Evolutionary conservation across 2,888 invertebrate genomes (phyloP).

Genomic region (Pardosa pseudoannulata): DNA sequence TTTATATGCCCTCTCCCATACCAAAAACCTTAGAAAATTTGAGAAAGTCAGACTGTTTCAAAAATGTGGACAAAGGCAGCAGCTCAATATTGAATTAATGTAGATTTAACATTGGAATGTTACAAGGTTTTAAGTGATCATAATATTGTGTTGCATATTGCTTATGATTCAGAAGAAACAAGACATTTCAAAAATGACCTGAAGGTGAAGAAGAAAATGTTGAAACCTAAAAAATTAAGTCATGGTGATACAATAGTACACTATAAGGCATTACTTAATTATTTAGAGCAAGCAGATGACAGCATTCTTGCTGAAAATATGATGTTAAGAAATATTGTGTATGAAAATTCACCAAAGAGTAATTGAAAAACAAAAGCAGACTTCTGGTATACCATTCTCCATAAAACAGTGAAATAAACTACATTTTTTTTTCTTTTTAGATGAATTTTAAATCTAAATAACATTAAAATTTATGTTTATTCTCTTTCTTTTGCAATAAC

Average conservation of each 20-base stretch:
- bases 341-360: neutral
- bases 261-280: slow-evolving; percentile 1
- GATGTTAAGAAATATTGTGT: slow-evolving; percentile 5
- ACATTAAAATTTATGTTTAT: too few relatives aligned
- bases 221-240: neutral
- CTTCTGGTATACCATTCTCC: neutral
- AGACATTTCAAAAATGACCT: neutral
- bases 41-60: too few relatives aligned
- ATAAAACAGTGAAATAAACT: neutral
- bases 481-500: too few relatives aligned
- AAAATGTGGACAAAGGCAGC: neutral
- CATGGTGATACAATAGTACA: neutral
- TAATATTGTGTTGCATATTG: too few relatives aligned
- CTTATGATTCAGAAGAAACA: too few relatives aligned
- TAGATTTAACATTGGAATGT: neutral
- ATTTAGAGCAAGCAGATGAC: neutral
- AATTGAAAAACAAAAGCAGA: neutral
- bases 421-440: too few relatives aligned
- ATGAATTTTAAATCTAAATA: too few relatives aligned
- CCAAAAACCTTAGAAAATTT: too few relatives aligned
- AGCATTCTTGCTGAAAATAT: slow-evolving; percentile 12
- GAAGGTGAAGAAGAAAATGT: neutral
- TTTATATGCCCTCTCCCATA: too few relatives aligned
- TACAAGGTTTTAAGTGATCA: too few relatives aligned
- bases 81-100: neutral